Evolutionary conservation across 2,888 invertebrate genomes (phyloP).

Genomic region (Drosophila pegasa): DNA sequence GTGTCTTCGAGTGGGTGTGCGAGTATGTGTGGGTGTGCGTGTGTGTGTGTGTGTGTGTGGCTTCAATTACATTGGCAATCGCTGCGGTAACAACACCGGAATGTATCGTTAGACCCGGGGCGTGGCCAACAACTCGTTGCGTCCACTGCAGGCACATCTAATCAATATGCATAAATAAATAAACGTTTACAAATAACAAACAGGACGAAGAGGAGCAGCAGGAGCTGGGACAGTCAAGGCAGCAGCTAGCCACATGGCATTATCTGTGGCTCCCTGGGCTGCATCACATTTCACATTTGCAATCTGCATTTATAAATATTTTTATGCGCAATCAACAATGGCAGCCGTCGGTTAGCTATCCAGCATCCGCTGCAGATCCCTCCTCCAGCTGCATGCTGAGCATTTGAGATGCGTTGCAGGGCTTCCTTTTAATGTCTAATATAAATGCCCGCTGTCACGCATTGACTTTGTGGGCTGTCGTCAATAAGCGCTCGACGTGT

Average conservation of each 20-base stretch:
- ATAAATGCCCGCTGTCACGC: conserved; percentile 72
- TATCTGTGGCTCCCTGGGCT: conserved; percentile 26
- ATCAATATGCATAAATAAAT: conserved; percentile 72
- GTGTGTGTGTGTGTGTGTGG: conserved; percentile 14
- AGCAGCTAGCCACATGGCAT: conserved; percentile 23
- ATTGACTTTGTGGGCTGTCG: conserved; percentile 57
- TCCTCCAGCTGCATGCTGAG: conserved; percentile 56
- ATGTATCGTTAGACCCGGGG: conserved; percentile 45
- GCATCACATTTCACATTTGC: conserved; percentile 55
- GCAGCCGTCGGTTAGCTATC: conserved; percentile 31
- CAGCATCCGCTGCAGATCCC: conserved; percentile 10
- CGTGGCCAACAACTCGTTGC: conserved; percentile 41
- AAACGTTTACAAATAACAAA: conserved; percentile 56
- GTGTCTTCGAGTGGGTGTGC: conserved; percentile 28
- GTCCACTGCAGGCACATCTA: conserved; percentile 51
- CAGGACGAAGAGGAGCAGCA: neutral
- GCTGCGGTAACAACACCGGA: conserved; percentile 62
- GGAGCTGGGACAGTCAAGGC: neutral
- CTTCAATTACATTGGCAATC: conserved; percentile 76
- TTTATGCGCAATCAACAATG: conserved; percentile 74
- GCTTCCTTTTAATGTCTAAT: conserved; percentile 73
- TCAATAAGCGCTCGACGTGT: conserved; percentile 46
- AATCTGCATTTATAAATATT: conserved; percentile 80
- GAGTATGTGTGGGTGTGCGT: conserved; percentile 11
- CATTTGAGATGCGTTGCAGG: conserved; percentile 60